phyloP scores from a whole-genome alignment of 2,113 vertebrate genomes.

The Equus przewalskii region DNA sequence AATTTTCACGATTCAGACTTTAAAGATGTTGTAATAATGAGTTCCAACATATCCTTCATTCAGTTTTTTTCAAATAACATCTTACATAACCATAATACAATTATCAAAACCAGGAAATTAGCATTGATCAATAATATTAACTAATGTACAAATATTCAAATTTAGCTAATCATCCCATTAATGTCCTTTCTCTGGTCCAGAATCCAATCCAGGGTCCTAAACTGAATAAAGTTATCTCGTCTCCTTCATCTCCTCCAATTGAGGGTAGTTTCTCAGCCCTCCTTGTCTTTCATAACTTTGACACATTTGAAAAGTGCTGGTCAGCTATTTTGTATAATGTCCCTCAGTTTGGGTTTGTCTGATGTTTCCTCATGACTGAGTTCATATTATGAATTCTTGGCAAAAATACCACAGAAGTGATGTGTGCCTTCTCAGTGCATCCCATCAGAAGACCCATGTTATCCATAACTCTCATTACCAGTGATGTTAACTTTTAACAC shows the following conservation, averaged over 20 bases:
- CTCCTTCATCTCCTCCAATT: background rate
- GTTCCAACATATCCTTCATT: background rate
- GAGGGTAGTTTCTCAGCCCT: background rate
- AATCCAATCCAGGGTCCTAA: background rate
- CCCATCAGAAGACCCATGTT: background rate
- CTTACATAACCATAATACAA: background rate
- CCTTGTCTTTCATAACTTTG: constrained; percentile 19
- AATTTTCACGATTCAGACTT: background rate
- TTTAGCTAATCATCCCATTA: background rate
- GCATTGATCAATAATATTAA: background rate
- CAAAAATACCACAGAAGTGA: background rate
- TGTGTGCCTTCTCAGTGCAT: background rate
- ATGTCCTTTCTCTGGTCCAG: constrained; percentile 39
- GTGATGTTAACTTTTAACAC: background rate
- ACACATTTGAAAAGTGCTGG: background rate
- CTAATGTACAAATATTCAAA: background rate
- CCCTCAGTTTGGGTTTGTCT: background rate
- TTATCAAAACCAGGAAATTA: constrained; percentile 35
- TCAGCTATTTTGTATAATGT: background rate
- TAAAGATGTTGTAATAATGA: background rate
- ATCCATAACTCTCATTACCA: background rate
- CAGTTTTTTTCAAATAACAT: constrained; percentile 14
- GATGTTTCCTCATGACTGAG: background rate
- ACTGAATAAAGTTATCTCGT: background rate
- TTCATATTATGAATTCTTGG: background rate